These are phyloP conservation scores for Petrolisthes manimaculis DNA, from an alignment of 2,888 invertebrate species.

Conservation along the genomic window DNA sequence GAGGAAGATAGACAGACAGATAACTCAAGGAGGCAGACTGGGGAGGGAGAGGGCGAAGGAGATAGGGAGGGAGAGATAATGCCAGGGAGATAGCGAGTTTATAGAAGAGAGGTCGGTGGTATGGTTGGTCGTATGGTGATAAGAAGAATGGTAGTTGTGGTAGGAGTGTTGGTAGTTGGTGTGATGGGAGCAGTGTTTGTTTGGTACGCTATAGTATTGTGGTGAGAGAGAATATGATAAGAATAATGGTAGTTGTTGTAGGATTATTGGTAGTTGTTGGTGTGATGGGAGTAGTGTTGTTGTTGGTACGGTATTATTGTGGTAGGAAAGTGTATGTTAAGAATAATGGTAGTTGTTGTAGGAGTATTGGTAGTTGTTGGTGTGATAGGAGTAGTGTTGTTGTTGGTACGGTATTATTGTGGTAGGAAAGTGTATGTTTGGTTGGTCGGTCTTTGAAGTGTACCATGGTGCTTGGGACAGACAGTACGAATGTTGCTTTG, in stretches of 20 bases:
- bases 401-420: neutral
- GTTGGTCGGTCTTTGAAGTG: neutral
- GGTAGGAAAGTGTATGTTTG: neutral
- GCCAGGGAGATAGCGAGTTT: neutral
- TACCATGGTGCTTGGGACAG: neutral
- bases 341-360: neutral
- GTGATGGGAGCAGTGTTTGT: neutral
- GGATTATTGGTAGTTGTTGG: neutral
- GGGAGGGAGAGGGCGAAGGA: neutral
- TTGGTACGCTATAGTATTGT: neutral
- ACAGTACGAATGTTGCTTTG: neutral
- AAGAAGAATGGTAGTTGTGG: neutral
- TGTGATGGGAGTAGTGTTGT: neutral
- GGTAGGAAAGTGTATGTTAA: neutral
- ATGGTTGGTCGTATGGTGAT: neutral
- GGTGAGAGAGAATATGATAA: neutral
- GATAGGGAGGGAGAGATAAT: neutral
- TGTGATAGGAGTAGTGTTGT: neutral
- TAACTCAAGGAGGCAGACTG: neutral
- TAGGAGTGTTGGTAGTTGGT: neutral
- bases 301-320: neutral
- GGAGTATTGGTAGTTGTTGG: neutral
- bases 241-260: neutral
- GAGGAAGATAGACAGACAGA: neutral
- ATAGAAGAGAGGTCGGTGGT: slow-evolving; percentile 1